Evolutionary conservation across 2,113 vertebrate genomes (phyloP).

Genomic region (Ictalurus punctatus): DNA sequence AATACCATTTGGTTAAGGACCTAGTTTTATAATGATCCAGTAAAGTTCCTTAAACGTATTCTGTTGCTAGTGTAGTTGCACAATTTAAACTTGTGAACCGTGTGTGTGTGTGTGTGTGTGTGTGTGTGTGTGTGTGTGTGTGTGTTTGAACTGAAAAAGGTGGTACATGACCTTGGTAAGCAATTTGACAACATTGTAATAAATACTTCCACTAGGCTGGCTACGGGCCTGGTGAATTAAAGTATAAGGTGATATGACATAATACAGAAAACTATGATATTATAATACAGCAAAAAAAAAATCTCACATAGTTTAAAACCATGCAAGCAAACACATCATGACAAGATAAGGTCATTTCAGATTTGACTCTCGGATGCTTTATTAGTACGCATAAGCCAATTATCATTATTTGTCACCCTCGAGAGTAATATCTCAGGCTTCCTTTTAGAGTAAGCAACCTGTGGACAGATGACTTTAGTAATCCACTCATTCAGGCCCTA

Average conservation of each 20-base stretch:
- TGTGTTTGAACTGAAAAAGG: too few species aligned
- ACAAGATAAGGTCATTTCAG: not conserved
- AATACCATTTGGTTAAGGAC: too few species aligned
- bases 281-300: not conserved
- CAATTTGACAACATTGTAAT: too few species aligned
- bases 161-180: too few species aligned
- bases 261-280: not conserved
- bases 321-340: not conserved
- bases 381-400: not conserved
- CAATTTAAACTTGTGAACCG: too few species aligned
- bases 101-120: too few species aligned
- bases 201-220: too few species aligned
- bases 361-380: constrained; percentile 1
- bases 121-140: too few species aligned
- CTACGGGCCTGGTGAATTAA: not conserved
- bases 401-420: not conserved
- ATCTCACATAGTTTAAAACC: not conserved
- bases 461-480: not conserved
- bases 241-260: not conserved
- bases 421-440: not conserved
- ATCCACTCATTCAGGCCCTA: constrained; percentile 13
- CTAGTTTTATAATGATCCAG: too few species aligned
- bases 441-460: not conserved
- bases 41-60: too few species aligned
- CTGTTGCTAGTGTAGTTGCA: too few species aligned